Percentiles rank a stretch among this genome's conserved stretches.
Evolutionary conservation across 1,140 invertebrate species (phyloP).

Genomic region (Colletes latitarsis): DNA sequence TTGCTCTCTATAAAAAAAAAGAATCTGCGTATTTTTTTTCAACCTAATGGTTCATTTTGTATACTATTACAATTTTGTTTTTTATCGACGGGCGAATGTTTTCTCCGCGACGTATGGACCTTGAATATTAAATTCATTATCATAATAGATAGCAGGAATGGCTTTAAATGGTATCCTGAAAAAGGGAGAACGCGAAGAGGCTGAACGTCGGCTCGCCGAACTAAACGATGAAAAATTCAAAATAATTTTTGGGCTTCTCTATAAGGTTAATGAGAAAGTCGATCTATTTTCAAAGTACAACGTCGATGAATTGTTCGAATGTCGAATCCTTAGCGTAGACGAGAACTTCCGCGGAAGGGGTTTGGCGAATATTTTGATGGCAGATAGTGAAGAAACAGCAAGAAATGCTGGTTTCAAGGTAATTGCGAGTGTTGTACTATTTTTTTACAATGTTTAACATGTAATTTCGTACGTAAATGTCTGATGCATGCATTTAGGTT

Average conservation of each 20-base stretch:
- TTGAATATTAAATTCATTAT: conserved; percentile 33
- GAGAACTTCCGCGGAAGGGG: conserved; percentile 86
- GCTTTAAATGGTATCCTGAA: conserved; percentile 84
- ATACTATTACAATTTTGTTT: background rate
- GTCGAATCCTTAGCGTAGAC: conserved; percentile 89
- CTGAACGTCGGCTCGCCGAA: conserved; percentile 82
- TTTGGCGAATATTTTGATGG: conserved; percentile 86
- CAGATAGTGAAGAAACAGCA: conserved; percentile 85
- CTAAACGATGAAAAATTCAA: conserved; percentile 84
- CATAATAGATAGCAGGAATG: conserved; percentile 84
- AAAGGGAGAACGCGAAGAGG: conserved; percentile 83
- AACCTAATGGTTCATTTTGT: conserved; percentile 2
- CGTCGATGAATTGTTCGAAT: conserved; percentile 89
- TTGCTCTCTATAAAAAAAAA: background rate
- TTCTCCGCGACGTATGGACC: background rate
- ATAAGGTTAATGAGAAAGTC: conserved; percentile 83
- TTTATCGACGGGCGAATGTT: background rate
- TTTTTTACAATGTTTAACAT: background rate
- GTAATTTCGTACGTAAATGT: conserved; percentile 21
- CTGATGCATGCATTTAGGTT: conserved; percentile 30
- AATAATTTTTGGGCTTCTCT: conserved; percentile 85
- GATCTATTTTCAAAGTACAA: conserved; percentile 85
- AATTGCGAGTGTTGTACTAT: conserved; percentile 18
- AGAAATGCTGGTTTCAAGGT: conserved; percentile 86
- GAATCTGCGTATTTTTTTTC: background rate